phyloP scores from a whole-genome alignment of 2,113 vertebrate species.

The Campylomormyrus tamandua region DNA sequence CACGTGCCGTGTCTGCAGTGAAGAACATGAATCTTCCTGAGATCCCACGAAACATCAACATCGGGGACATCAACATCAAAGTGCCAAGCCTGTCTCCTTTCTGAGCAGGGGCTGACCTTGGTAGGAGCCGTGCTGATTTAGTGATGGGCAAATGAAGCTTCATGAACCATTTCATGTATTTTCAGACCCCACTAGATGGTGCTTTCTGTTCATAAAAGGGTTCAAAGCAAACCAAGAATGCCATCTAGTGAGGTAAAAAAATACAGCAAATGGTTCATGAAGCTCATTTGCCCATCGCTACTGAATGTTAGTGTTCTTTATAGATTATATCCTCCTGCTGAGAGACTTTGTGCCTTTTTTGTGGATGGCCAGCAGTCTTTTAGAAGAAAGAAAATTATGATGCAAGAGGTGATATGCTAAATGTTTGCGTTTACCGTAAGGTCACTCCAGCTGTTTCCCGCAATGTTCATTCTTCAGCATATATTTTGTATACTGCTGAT shows the following conservation, averaged over 20 bases:
- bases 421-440: not conserved
- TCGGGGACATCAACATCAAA: slow-evolving; percentile 92
- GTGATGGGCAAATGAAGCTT: no score
- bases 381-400: not conserved
- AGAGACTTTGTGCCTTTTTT: not conserved
- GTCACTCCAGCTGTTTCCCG: not conserved
- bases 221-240: no score
- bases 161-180: no score
- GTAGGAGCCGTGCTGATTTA: not conserved
- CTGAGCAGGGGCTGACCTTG: slow-evolving; percentile 38
- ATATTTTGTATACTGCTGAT: not conserved
- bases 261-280: no score
- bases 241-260: no score
- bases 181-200: no score
- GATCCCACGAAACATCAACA: slow-evolving; percentile 91
- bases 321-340: not conserved
- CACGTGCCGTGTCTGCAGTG: slow-evolving; percentile 81
- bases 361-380: not conserved
- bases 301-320: not conserved
- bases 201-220: no score
- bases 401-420: not conserved
- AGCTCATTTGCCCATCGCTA: no score
- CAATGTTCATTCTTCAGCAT: not conserved
- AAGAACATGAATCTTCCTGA: slow-evolving; percentile 93
- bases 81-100: slow-evolving; percentile 87